Conservation (phyloP, 2,888 invertebrate genomes). For the Labia minor region DNA sequence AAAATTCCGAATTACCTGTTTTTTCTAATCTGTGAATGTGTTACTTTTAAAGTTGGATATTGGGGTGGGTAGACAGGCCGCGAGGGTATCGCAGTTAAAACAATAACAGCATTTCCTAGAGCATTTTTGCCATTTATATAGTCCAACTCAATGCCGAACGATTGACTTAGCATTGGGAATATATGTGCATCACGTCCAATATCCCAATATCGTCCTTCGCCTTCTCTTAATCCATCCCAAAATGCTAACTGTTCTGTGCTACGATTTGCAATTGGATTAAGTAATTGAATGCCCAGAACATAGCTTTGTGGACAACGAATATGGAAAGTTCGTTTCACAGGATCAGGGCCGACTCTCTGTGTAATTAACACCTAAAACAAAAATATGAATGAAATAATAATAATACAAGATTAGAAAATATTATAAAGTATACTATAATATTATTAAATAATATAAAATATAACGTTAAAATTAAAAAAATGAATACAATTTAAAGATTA, state of each 20-base stretch:
- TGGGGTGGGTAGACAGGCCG: constrained; percentile 31
- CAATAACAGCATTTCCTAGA: constrained; percentile 69
- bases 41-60: constrained; percentile 61
- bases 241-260: constrained; percentile 75
- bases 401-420: too few relatives aligned
- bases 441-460: too few relatives aligned
- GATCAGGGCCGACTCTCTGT: constrained; percentile 48
- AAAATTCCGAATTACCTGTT: constrained; percentile 42
- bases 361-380: constrained; percentile 42
- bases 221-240: constrained; percentile 59
- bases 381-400: too few relatives aligned
- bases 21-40: constrained; percentile 62
- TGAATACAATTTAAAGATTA: too few relatives aligned
- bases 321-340: constrained; percentile 32
- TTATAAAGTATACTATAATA: too few relatives aligned
- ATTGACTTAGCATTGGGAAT: constrained; percentile 81
- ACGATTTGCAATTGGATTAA: constrained; percentile 81
- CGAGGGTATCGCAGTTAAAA: constrained; percentile 53
- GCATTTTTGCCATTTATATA: constrained; percentile 70
- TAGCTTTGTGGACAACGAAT: constrained; percentile 42
- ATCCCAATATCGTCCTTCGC: constrained; percentile 52
- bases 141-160: constrained; percentile 66
- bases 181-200: constrained; percentile 72
- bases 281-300: constrained; percentile 76
- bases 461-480: too few relatives aligned